These are phyloP conservation scores for Semicossyphus pulcher DNA, from an alignment of 2,113 vertebrate genomes.

Conservation along the genomic window DNA sequence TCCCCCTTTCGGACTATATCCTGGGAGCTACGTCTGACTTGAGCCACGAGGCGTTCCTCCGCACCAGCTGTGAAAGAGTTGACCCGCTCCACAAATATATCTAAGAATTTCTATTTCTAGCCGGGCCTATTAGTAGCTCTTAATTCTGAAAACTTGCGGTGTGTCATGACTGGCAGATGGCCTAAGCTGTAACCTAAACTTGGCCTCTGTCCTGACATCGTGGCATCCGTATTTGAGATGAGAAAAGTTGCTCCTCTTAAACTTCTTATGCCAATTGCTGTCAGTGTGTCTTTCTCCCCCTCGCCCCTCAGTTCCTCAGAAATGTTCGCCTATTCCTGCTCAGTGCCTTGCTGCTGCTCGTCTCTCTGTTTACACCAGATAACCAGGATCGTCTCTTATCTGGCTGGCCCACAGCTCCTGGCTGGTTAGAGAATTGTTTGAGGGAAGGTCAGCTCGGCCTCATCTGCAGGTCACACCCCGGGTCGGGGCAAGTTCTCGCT, in stretches of 20 bases:
- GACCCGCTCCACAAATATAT: neutral
- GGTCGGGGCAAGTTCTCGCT: slow-evolving; percentile 46
- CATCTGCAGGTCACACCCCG: slow-evolving; percentile 36
- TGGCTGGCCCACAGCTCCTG: neutral
- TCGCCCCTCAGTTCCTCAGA: neutral
- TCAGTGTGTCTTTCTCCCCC: neutral
- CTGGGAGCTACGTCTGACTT: slow-evolving; percentile 9
- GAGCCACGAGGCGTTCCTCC: neutral
- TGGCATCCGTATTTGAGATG: slow-evolving; percentile 1
- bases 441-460: slow-evolving; percentile 37
- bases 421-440: neutral
- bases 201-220: slow-evolving; percentile 5
- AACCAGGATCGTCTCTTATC: slow-evolving; percentile 48
- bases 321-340: neutral
- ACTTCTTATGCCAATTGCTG: slow-evolving; percentile 23
- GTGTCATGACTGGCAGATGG: neutral
- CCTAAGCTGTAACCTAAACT: slow-evolving; percentile 2
- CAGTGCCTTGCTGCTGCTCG: neutral
- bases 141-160: slow-evolving; percentile 26
- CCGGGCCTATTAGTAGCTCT: slow-evolving; percentile 45
- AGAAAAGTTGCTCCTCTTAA: neutral
- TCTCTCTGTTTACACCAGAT: slow-evolving; percentile 50
- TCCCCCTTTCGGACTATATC: slow-evolving; percentile 34
- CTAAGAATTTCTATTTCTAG: slow-evolving; percentile 61
- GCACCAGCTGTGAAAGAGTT: neutral